phyloP scores from a whole-genome alignment of 2,888 invertebrate genomes.

The Cetonia aurata region DNA sequence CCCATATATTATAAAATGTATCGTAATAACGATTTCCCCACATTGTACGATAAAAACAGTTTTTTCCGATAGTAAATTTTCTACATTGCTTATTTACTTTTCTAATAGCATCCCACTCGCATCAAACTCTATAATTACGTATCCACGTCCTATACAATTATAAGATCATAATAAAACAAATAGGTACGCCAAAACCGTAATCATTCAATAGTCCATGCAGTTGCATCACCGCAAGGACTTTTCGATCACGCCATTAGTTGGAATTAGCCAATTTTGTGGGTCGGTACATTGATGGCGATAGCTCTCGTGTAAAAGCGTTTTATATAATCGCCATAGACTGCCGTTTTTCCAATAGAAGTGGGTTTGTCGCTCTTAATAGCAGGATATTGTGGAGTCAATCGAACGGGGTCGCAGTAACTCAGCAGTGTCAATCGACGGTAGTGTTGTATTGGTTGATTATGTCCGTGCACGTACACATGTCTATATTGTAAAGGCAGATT shows the following conservation, averaged over 20 bases:
- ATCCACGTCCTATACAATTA: neutral
- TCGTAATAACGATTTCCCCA: no score
- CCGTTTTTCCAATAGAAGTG: neutral
- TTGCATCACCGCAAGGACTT: constrained; percentile 8
- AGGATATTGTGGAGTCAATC: neutral
- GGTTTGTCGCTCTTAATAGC: neutral
- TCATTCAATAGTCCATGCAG: neutral
- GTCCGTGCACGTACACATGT: no score
- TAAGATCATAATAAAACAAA: constrained; percentile 4
- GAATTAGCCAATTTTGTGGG: constrained; percentile 8
- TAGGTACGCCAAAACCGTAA: neutral
- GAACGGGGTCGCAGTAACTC: neutral
- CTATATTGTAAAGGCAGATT: neutral
- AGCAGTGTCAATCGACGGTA: neutral
- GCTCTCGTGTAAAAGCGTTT: constrained; percentile 2
- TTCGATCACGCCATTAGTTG: neutral
- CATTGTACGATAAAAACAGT: no score
- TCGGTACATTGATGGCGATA: neutral
- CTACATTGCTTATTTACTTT: no score
- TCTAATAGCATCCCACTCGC: no score
- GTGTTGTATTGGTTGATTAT: neutral
- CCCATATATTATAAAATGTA: no score
- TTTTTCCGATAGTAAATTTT: no score
- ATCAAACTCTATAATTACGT: neutral
- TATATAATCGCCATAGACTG: constrained; percentile 2